A percentile compares a stretch with the other conserved stretches of the same genome.
Evolutionary conservation across 2,888 invertebrate species (phyloP).

Genomic region (Hyles lineata): DNA sequence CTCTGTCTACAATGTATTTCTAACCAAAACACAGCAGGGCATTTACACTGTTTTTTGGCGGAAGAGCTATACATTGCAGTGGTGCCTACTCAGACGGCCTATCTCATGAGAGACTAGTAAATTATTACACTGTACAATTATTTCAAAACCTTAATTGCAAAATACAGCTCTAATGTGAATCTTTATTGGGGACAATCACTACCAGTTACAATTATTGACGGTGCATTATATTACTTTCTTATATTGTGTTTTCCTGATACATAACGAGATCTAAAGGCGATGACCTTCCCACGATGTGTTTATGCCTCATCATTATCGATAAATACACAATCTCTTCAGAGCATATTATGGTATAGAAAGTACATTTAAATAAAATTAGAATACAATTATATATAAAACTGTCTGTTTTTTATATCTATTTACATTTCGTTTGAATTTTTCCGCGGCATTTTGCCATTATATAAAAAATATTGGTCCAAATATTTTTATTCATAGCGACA

Average conservation of each 20-base stretch:
- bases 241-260: neutral
- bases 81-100: no score
- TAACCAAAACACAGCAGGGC: no score
- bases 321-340: neutral
- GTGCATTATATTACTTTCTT: constrained; percentile 7
- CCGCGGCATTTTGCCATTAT: no score
- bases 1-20: no score
- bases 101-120: no score
- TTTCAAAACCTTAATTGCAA: neutral
- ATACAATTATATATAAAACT: no score
- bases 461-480: no score
- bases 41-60: no score
- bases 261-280: constrained; percentile 6
- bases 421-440: no score
- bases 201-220: neutral
- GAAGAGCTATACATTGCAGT: no score
- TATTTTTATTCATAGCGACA: neutral
- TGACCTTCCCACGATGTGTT: constrained; percentile 13
- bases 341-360: neutral
- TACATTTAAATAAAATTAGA: neutral
- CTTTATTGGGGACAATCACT: neutral
- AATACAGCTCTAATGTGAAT: neutral
- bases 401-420: no score
- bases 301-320: constrained; percentile 3
- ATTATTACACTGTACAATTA: no score